Evolutionary conservation across 2,797 vertebrate genomes (phyloP).

Genomic region (Manis crassicaudata): DNA sequence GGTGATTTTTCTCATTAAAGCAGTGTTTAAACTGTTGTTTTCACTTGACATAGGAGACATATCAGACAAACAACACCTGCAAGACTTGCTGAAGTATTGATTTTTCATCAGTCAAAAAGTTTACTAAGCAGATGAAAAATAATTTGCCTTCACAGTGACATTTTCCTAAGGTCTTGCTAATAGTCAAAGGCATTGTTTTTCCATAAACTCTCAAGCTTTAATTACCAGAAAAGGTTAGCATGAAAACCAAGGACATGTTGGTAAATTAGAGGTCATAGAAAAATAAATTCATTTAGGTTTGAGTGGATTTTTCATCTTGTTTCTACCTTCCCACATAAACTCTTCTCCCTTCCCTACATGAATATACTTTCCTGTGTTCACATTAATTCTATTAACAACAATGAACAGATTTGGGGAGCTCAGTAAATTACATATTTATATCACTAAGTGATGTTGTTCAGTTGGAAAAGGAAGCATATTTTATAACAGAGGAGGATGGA

Average conservation of each 20-base stretch:
- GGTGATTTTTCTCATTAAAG: conserved; percentile 68
- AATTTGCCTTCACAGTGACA: conserved; percentile 50
- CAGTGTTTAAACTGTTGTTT: conserved; percentile 56
- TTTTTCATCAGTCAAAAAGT: conserved; percentile 70
- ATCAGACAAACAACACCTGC: conserved; percentile 50
- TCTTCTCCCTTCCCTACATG: too few species aligned
- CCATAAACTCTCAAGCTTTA: conserved; percentile 45
- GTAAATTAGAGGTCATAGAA: conserved; percentile 32
- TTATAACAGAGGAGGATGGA: not conserved
- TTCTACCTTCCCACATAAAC: not conserved
- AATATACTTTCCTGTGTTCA: not conserved
- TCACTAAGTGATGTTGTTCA: not conserved
- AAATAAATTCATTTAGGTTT: conserved; percentile 14
- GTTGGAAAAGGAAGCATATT: not conserved
- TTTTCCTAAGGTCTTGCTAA: conserved; percentile 56
- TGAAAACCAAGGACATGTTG: conserved; percentile 8
- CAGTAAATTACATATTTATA: not conserved
- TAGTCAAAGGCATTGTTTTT: conserved; percentile 37
- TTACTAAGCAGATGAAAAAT: conserved; percentile 62
- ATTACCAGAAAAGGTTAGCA: conserved; percentile 51
- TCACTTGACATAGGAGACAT: not conserved
- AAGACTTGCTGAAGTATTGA: conserved; percentile 57
- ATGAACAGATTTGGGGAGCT: not conserved
- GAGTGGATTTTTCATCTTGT: conserved; percentile 32
- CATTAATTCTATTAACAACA: not conserved